Base-by-base conservation (phyloP, 2,888 invertebrate genomes). In the Alviniconcha strummeri region DNA sequence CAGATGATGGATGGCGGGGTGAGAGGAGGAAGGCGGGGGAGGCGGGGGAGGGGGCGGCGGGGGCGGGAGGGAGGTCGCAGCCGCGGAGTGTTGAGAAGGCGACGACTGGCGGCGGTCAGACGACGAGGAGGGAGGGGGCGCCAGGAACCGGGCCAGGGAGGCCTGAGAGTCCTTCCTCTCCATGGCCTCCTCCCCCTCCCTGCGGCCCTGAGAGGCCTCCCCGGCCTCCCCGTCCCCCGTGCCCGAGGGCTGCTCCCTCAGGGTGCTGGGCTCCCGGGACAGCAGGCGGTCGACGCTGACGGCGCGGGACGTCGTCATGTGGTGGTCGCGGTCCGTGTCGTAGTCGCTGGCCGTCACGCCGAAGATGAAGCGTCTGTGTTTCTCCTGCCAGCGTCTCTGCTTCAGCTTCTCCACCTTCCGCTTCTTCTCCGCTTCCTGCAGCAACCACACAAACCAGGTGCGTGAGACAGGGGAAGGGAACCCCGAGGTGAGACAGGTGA, bases 321-420 rank as follows among this genome's bases (percentile, higher is more conserved):
- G 72, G 1, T 89, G 89, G 76, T 89, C 89, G 4, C 88, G 81
- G 52, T 90, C 89, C 56, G 84, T 85, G 60, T 91, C 89, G 19
- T 89, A 89, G 17, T 89, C 87, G 67, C 88, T 90, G 52, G 85
- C 86, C 17, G 87, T 86, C 17, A 88, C 86, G 8, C 91, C 91
- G 82, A 91, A 90, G 83, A 91, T 89, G 83, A 90, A 89, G 15
- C 90, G 88, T 69, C 91, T 86, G 83, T 92, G 91, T 79, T 91
- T 91, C 84, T 92, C 91, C 80, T 92, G 91, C 91, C 91, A 92
- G 57, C 91, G 84, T 83, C 90, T 90, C 86, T 92, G 91, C 82
- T 91, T 91, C 84, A 91, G 85, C 84, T 91, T 91, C 82, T 92
- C 91, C 80, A 90, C 90, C 82, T 91, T 91, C 0, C 91, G 87